These are phyloP conservation scores for Acrossocheilus wenchowensis DNA, from an alignment of 2,797 vertebrate species.

Conservation along the genomic window DNA sequence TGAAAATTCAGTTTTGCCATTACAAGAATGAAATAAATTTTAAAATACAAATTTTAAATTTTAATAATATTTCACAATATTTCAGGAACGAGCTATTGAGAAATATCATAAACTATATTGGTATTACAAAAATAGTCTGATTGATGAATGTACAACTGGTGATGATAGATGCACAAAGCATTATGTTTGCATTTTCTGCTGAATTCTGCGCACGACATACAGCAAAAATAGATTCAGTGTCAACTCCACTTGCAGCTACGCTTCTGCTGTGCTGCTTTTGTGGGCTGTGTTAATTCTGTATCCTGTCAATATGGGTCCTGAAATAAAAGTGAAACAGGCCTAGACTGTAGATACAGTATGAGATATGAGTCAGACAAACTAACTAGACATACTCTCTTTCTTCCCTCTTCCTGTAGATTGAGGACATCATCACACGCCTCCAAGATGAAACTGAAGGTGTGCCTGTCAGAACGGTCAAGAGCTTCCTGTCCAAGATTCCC, in stretches of 20 bases:
- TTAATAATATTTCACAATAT: not conserved
- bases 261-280: slow-evolving; percentile 25
- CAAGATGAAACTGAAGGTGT: slow-evolving; percentile 96
- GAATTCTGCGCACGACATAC: not conserved
- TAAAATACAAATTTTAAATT: not conserved
- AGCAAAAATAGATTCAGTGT: not conserved
- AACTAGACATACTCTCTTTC: slow-evolving; percentile 16
- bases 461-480: slow-evolving; percentile 96
- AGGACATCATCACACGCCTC: slow-evolving; percentile 91
- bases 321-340: slow-evolving; percentile 12
- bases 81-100: not conserved
- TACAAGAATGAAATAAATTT: not conserved
- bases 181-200: not conserved
- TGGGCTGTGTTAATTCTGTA: slow-evolving; percentile 19
- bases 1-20: not conserved
- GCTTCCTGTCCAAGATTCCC: slow-evolving; percentile 98
- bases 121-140: not conserved
- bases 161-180: not conserved
- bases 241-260: not conserved
- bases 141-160: not conserved
- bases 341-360: slow-evolving; percentile 13
- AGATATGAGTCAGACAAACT: not conserved
- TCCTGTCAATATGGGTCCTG: slow-evolving; percentile 12
- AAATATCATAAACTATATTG: not conserved
- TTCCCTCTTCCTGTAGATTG: slow-evolving; percentile 81